Conservation (phyloP, 1,140 invertebrate species). For the Eriosoma lanigerum region DNA sequence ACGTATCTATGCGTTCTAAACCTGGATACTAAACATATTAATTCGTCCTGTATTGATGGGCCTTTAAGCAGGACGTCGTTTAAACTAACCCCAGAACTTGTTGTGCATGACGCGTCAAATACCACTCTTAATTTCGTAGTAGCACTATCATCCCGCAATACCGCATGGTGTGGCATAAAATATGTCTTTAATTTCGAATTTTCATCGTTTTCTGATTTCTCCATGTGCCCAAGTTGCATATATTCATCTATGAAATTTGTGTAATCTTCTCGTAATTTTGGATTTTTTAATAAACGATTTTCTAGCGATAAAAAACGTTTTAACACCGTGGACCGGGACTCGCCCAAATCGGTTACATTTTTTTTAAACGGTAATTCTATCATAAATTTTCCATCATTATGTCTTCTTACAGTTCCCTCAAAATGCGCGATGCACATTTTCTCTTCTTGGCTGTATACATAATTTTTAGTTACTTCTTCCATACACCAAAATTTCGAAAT, state of each 20-base stretch:
- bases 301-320: not conserved
- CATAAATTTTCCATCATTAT: not conserved
- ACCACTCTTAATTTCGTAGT: slow-evolving; percentile 58
- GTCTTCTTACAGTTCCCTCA: not conserved
- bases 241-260: slow-evolving; percentile 1
- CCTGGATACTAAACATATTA: not conserved
- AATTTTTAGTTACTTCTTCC: not conserved
- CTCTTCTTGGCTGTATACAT: not conserved
- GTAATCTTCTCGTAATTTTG: not conserved
- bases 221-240: not conserved
- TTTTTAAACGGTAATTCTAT: not conserved
- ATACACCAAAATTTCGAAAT: not conserved
- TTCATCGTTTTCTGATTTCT: not conserved
- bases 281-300: not conserved
- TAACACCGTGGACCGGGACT: not conserved
- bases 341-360: not conserved
- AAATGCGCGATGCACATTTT: slow-evolving; percentile 3
- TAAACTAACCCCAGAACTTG: slow-evolving; percentile 57
- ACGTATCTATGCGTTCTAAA: not conserved
- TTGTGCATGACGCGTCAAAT: no score
- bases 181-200: not conserved
- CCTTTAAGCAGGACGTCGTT: slow-evolving; percentile 55
- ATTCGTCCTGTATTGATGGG: not conserved
- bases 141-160: slow-evolving; percentile 53
- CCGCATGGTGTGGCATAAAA: slow-evolving; percentile 52